Evolutionary conservation across 2,797 vertebrate species (phyloP).

Genomic region (Eulemur coronatus): DNA sequence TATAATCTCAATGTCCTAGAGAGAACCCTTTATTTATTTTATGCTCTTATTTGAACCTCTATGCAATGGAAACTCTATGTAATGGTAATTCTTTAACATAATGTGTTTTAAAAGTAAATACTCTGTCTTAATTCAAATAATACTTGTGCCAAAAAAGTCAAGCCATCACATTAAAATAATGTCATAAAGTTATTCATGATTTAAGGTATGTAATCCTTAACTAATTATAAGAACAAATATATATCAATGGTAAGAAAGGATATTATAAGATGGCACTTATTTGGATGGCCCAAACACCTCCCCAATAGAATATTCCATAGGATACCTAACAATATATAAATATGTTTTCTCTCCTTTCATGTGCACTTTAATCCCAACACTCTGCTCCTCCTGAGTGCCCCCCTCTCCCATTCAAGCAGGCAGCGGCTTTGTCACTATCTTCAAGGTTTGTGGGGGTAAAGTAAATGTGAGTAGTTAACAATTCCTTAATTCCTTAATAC

Average conservation of each 20-base stretch:
- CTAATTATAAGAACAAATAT: neutral
- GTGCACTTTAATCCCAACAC: neutral
- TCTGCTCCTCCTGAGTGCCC: neutral
- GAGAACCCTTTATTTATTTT: neutral
- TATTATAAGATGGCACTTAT: neutral
- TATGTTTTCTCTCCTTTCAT: neutral
- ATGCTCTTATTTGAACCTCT: neutral
- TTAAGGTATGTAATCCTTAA: neutral
- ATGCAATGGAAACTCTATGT: neutral
- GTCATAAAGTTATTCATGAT: neutral
- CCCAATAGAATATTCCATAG: neutral
- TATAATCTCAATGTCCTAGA: neutral
- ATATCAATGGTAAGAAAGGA: neutral
- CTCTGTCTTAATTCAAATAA: neutral
- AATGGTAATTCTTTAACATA: neutral
- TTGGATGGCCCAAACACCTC: neutral
- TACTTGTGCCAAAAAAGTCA: neutral
- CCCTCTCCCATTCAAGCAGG: neutral
- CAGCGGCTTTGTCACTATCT: neutral
- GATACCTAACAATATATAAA: neutral
- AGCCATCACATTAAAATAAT: neutral
- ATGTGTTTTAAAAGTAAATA: neutral
- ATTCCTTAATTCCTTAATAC: neutral
- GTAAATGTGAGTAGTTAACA: neutral
- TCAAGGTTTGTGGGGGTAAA: neutral